These are phyloP conservation scores for Gymnoscelis rufifasciata DNA, from an alignment of 2,888 invertebrate species.

Conservation along the genomic window DNA sequence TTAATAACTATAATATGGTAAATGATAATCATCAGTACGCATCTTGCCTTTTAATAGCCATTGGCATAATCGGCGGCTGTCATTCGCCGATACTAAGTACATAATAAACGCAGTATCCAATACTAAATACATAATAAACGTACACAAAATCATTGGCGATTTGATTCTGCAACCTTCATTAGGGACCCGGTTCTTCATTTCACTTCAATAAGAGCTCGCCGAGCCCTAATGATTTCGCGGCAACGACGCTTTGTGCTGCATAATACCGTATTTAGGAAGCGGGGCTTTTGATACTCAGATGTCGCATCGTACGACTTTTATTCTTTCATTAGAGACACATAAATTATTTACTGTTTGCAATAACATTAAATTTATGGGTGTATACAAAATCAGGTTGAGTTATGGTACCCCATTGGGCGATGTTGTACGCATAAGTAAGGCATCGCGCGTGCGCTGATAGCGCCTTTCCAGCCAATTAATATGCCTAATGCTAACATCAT, in stretches of 20 bases:
- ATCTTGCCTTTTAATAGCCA: slow-evolving; percentile 5
- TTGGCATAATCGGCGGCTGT: too few relatives aligned
- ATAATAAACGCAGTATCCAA: slow-evolving; percentile 63
- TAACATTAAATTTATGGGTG: slow-evolving; percentile 36
- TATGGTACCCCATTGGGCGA: slow-evolving; percentile 37
- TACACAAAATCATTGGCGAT: slow-evolving; percentile 70
- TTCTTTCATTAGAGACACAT: slow-evolving; percentile 52
- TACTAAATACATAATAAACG: too few relatives aligned
- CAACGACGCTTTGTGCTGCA: slow-evolving; percentile 67
- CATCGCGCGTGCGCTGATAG: slow-evolving; percentile 58
- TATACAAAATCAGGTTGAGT: slow-evolving; percentile 30
- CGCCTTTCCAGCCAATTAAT: slow-evolving; percentile 74
- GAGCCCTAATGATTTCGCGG: slow-evolving; percentile 69
- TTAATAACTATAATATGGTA: too few relatives aligned
- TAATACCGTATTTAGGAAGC: slow-evolving; percentile 71
- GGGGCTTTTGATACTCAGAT: slow-evolving; percentile 64
- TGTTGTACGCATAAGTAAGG: slow-evolving; percentile 18
- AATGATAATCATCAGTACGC: too few relatives aligned
- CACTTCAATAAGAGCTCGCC: slow-evolving; percentile 63
- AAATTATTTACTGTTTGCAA: slow-evolving; percentile 51
- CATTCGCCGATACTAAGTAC: slow-evolving; percentile 59
- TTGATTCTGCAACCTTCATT: slow-evolving; percentile 77
- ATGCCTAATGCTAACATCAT: slow-evolving; percentile 80
- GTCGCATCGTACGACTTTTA: slow-evolving; percentile 47
- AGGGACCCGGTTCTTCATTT: slow-evolving; percentile 74